phyloP scores from a whole-genome alignment of 2,797 vertebrate genomes.

The Anableps anableps region DNA sequence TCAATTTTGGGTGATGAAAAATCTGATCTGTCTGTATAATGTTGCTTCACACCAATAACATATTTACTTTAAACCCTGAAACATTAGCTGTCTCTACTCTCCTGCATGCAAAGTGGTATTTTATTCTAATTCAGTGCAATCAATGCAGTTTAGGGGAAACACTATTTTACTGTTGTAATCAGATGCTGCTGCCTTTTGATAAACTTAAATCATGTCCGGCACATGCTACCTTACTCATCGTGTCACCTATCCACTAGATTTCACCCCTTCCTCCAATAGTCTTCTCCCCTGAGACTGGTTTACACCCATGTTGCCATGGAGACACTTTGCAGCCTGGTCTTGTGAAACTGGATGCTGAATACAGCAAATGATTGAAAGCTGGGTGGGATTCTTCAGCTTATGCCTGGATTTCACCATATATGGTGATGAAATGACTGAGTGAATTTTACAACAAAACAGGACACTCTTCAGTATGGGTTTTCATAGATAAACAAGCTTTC shows the following conservation, averaged over 20 bases:
- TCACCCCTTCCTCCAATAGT: slow-evolving; percentile 66
- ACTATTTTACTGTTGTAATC: slow-evolving; percentile 15
- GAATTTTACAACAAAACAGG: background rate
- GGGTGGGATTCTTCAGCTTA: slow-evolving; percentile 47
- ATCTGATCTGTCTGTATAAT: background rate
- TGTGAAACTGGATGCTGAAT: slow-evolving; percentile 63
- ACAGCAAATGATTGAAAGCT: slow-evolving; percentile 66
- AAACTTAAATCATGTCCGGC: slow-evolving; percentile 19
- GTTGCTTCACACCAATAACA: background rate
- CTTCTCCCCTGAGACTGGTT: slow-evolving; percentile 59
- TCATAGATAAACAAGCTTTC: background rate
- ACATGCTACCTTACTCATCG: slow-evolving; percentile 38
- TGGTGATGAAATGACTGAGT: background rate
- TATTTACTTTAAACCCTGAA: background rate
- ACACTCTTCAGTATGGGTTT: background rate
- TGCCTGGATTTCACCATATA: slow-evolving; percentile 49
- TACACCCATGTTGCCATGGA: slow-evolving; percentile 77
- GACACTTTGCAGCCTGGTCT: slow-evolving; percentile 61
- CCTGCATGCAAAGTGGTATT: background rate
- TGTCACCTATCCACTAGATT: slow-evolving; percentile 54
- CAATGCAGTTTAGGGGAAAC: background rate
- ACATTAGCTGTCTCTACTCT: background rate
- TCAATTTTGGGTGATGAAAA: background rate
- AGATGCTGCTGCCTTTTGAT: slow-evolving; percentile 15
- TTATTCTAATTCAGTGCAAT: slow-evolving; percentile 11